Evolutionary conservation across 2,888 invertebrate species (phyloP).

Genomic region (Caenorhabditis panamensis): DNA sequence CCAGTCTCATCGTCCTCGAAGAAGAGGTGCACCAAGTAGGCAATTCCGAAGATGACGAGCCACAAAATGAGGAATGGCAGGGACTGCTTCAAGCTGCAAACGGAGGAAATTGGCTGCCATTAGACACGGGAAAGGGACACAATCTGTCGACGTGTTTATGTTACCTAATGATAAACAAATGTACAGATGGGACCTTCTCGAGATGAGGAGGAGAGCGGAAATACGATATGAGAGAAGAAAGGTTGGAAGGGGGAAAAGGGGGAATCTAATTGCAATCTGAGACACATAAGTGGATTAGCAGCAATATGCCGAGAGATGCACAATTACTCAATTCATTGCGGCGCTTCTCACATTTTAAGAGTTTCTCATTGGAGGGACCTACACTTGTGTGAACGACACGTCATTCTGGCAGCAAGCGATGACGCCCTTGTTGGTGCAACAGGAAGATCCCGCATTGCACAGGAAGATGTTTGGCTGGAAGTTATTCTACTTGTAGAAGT

Average conservation of each 20-base stretch:
- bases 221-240: constrained; percentile 35
- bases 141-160: constrained; percentile 43
- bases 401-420: constrained; percentile 58
- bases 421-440: constrained; percentile 43
- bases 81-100: constrained; percentile 46
- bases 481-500: not conserved
- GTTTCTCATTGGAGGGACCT: constrained; percentile 18
- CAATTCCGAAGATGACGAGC: constrained; percentile 49
- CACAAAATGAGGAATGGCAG: constrained; percentile 50
- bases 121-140: constrained; percentile 15
- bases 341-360: constrained; percentile 24
- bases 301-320: constrained; percentile 38
- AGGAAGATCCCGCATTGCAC: constrained; percentile 43
- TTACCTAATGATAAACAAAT: constrained; percentile 63
- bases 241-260: constrained; percentile 23
- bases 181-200: constrained; percentile 48
- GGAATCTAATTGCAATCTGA: constrained; percentile 53
- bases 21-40: constrained; percentile 42
- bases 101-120: constrained; percentile 26
- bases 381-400: constrained; percentile 55
- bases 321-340: constrained; percentile 35
- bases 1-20: constrained; percentile 58
- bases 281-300: constrained; percentile 53
- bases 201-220: constrained; percentile 22
- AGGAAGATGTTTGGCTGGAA: constrained; percentile 61